These are phyloP conservation scores for Melanchra persicariae DNA, from an alignment of 2,888 invertebrate genomes.

Conservation along the genomic window DNA sequence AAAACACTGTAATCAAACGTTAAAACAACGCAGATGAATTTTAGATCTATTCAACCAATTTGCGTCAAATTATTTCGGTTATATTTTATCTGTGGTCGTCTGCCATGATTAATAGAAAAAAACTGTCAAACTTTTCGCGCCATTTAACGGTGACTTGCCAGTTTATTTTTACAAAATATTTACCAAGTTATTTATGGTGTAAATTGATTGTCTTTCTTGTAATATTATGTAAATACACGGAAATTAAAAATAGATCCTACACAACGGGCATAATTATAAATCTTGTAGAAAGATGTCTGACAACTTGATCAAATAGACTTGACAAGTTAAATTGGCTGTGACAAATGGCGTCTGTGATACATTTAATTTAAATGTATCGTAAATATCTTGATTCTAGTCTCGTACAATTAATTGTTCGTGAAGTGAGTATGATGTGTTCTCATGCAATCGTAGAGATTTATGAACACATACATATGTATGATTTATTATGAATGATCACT, in stretches of 20 bases:
- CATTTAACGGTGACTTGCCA: constrained; percentile 17
- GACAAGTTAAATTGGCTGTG: constrained; percentile 46
- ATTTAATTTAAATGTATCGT: constrained; percentile 39
- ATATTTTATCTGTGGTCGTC: constrained; percentile 32
- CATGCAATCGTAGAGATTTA: constrained; percentile 56
- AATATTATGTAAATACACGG: constrained; percentile 31
- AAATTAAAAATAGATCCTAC: constrained; percentile 30
- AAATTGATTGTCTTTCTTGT: constrained; percentile 23
- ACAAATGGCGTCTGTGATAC: constrained; percentile 47
- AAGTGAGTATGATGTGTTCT: constrained; percentile 40
- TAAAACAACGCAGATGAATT: constrained; percentile 25
- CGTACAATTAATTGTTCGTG: constrained; percentile 36
- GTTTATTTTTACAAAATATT: constrained; percentile 21
- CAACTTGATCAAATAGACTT: constrained; percentile 48
- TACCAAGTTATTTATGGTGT: constrained; percentile 33
- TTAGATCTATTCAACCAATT: neutral
- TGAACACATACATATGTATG: constrained; percentile 58
- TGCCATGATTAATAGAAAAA: constrained; percentile 32
- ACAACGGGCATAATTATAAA: constrained; percentile 35
- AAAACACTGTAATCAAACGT: constrained; percentile 32
- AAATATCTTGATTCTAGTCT: constrained; percentile 46
- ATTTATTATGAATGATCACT: constrained; percentile 60
- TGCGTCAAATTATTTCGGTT: neutral
- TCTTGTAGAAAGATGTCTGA: constrained; percentile 31
- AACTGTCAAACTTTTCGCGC: constrained; percentile 48